A percentile compares a stretch with the other conserved stretches of the same genome.
These are phyloP conservation scores for Amphipoea lucens DNA, from an alignment of 2,888 invertebrate species.

Conservation along the genomic window DNA sequence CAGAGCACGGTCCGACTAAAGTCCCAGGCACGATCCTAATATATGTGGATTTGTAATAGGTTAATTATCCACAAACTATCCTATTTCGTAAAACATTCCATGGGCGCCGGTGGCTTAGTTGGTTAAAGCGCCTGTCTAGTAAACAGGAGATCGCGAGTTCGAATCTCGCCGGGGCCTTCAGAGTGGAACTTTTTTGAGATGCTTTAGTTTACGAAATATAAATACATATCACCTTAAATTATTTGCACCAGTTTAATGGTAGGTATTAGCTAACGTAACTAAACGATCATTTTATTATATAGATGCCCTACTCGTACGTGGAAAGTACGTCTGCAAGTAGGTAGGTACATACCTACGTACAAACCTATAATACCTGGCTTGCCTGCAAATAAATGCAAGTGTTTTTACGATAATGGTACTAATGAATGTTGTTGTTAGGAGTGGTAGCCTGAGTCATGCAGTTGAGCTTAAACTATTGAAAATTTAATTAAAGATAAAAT, in stretches of 20 bases:
- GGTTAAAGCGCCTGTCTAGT: slow-evolving; percentile 90
- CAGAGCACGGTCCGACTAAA: too few species aligned
- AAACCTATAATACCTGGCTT: neutral
- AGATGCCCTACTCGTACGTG: too few species aligned
- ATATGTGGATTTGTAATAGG: neutral
- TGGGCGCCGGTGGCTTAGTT: slow-evolving; percentile 89
- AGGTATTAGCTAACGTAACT: too few species aligned
- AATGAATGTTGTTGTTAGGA: slow-evolving; percentile 3
- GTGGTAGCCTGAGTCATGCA: slow-evolving; percentile 7
- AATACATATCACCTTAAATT: neutral
- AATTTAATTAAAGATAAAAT: slow-evolving; percentile 32
- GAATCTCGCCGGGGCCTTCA: slow-evolving; percentile 92
- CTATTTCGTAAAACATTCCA: slow-evolving; percentile 93
- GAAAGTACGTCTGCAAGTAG: neutral
- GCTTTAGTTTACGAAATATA: neutral
- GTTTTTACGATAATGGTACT: neutral
- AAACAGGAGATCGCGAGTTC: slow-evolving; percentile 92
- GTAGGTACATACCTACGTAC: neutral
- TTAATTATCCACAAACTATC: slow-evolving; percentile 72
- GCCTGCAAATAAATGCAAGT: slow-evolving; percentile 20
- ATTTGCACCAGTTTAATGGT: too few species aligned
- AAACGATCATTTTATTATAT: too few species aligned
- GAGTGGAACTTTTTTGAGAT: neutral
- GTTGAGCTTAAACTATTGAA: slow-evolving; percentile 10
- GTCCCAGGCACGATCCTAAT: neutral